Percentiles rank a stretch among this genome's conserved stretches.
These are phyloP conservation scores for Mylabris sibirica DNA, from an alignment of 2,888 invertebrate genomes.

Conservation along the genomic window DNA sequence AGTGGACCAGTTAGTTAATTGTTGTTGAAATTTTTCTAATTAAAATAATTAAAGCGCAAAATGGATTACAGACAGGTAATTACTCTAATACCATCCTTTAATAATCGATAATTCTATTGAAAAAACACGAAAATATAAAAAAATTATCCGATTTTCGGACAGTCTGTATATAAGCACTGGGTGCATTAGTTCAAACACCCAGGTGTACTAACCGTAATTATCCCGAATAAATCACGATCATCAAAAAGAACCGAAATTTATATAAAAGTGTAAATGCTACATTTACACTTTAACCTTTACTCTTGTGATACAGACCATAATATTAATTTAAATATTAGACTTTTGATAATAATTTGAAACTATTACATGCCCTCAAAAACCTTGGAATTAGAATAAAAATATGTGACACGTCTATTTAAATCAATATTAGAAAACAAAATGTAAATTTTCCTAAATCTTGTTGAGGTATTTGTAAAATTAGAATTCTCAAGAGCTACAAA, in stretches of 20 bases:
- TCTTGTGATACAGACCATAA: constrained; percentile 24
- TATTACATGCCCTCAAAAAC: not conserved
- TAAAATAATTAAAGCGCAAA: not conserved
- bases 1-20: not conserved
- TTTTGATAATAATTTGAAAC: constrained; percentile 22
- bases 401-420: too few species aligned
- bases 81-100: too few species aligned
- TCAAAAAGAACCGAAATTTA: too few species aligned
- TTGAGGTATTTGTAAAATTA: too few species aligned
- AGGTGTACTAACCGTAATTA: too few species aligned
- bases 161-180: not conserved
- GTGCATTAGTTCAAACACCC: not conserved
- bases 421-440: too few species aligned
- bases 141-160: not conserved
- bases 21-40: not conserved
- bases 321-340: constrained; percentile 19
- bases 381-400: too few species aligned
- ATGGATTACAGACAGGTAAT: constrained; percentile 20
- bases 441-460: too few species aligned
- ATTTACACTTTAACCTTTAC: constrained; percentile 24
- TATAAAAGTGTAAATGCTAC: too few species aligned
- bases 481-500: too few species aligned
- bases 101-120: not conserved
- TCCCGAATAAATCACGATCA: too few species aligned
- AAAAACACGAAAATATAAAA: not conserved